These are phyloP conservation scores for Chiroxiphia lanceolata DNA, from an alignment of 2,797 vertebrate species.

Conservation along the genomic window DNA sequence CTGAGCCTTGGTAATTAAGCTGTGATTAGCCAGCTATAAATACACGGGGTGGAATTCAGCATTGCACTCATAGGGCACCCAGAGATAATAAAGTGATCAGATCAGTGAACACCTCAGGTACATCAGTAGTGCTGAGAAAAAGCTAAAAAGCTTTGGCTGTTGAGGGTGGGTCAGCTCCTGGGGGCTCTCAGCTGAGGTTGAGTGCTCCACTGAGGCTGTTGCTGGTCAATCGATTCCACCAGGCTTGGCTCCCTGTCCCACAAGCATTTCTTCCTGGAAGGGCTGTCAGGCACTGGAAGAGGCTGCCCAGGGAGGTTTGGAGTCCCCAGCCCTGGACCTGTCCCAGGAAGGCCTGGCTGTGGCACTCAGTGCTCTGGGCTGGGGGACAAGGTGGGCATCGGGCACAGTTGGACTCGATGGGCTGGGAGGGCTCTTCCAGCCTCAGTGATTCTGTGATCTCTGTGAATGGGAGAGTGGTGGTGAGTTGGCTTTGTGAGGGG, in stretches of 20 bases:
- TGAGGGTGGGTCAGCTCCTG: not conserved
- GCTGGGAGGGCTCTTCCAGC: not conserved
- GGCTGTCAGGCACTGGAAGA: not conserved
- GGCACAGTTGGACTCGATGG: not conserved
- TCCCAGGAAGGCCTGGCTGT: rapidly evolving
- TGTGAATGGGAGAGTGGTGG: rapidly evolving
- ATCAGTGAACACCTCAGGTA: not conserved
- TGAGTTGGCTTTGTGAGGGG: not conserved
- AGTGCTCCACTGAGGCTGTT: rapidly evolving
- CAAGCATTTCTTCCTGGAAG: not conserved
- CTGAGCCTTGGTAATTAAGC: constrained; percentile 79
- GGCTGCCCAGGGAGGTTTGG: not conserved
- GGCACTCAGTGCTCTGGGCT: not conserved
- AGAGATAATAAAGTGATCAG: not conserved
- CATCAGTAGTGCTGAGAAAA: not conserved
- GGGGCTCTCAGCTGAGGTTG: rapidly evolving
- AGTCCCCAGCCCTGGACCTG: not conserved
- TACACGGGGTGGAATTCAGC: constrained; percentile 45
- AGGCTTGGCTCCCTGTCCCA: not conserved
- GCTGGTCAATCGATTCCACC: rapidly evolving
- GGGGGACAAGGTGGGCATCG: too few species aligned
- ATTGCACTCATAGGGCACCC: constrained; percentile 34
- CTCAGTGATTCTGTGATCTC: not conserved
- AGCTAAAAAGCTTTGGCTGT: not conserved
- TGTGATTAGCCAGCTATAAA: constrained; percentile 76